phyloP scores from a whole-genome alignment of 2,888 invertebrate species.

The Unio pictorum region DNA sequence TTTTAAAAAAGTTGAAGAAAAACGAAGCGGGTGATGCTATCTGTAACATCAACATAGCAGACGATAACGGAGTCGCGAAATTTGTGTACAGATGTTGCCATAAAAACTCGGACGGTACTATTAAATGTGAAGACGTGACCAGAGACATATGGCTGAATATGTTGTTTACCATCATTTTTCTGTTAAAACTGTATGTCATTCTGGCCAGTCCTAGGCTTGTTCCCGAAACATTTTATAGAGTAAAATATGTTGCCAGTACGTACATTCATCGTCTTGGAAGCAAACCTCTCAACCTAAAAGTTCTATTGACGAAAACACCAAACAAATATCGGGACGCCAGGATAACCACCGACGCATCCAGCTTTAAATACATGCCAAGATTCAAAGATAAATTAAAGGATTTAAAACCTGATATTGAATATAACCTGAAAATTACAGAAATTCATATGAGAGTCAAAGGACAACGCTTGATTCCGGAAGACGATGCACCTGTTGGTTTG shows the following conservation, averaged over 20 bases:
- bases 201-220: constrained; percentile 56
- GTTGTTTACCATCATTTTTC: constrained; percentile 40
- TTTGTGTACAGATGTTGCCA: constrained; percentile 28
- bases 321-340: constrained; percentile 6
- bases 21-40: constrained; percentile 28
- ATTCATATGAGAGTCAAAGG: constrained; percentile 45
- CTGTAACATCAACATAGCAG: constrained; percentile 37
- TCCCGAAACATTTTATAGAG: constrained; percentile 33
- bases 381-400: constrained; percentile 21
- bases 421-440: constrained; percentile 26
- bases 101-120: constrained; percentile 3
- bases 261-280: no score
- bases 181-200: constrained; percentile 54
- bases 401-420: constrained; percentile 17
- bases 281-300: constrained; percentile 1
- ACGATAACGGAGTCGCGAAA: constrained; percentile 16
- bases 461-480: constrained; percentile 42
- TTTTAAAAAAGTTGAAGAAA: constrained; percentile 49
- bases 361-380: constrained; percentile 16
- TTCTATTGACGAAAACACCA: constrained; percentile 17
- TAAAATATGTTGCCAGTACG: no score
- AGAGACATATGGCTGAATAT: constrained; percentile 46
- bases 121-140: constrained; percentile 22
- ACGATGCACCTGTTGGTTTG: constrained; percentile 50
- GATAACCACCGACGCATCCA: constrained; percentile 11